A percentile compares a stretch with the other conserved stretches of the same genome.
Evolutionary conservation across 2,113 vertebrate species (phyloP).

Genomic region (Actinemys pallida): DNA sequence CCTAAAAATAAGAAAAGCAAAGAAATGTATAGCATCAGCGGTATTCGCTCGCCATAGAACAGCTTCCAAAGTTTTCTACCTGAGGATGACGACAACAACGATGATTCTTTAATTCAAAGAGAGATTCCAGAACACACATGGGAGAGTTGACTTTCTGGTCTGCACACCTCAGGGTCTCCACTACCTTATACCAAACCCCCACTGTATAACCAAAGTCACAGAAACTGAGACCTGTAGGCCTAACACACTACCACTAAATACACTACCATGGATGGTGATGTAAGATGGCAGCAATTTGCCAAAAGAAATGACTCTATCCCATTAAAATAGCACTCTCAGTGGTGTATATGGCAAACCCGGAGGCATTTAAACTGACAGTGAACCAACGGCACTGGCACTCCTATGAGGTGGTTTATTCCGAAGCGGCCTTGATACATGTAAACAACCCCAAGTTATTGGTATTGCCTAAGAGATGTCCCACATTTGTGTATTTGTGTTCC

Average conservation of each 20-base stretch:
- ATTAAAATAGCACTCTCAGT: neutral
- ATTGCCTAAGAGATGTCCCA: neutral
- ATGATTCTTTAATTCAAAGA: neutral
- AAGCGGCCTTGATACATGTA: neutral
- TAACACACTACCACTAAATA: neutral
- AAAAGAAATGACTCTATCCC: neutral
- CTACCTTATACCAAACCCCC: neutral
- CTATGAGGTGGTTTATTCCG: slow-evolving; percentile 61
- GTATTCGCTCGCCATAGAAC: neutral
- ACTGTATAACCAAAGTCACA: neutral
- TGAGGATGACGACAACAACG: neutral
- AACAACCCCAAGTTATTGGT: neutral
- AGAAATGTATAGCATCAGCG: neutral
- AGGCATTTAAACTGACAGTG: rapidly evolving
- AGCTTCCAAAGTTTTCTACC: neutral
- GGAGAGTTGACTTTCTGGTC: neutral
- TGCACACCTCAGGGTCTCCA: neutral
- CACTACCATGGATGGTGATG: neutral
- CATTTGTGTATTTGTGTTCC: slow-evolving; percentile 9
- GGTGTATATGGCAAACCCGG: neutral
- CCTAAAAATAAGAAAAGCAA: neutral
- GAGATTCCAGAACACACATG: neutral
- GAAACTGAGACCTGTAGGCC: neutral
- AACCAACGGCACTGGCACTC: slow-evolving; percentile 52
- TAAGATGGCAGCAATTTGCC: neutral